A percentile compares a stretch with the other conserved stretches of the same genome.
Conservation (phyloP, 2,797 vertebrate genomes). For the Gila robusta region DNA sequence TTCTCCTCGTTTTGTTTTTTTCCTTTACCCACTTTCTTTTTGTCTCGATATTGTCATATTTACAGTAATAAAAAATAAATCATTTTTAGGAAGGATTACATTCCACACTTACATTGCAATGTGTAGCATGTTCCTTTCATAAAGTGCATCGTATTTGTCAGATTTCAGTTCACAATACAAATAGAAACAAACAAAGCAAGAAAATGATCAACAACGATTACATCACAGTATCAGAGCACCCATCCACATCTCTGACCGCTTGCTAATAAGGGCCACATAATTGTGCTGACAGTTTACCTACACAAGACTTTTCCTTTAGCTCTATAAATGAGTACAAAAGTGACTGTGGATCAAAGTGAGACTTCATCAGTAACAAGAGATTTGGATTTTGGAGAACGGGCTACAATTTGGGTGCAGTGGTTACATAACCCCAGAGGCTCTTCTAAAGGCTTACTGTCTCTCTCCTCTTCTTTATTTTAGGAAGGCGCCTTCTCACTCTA, state of each 20-base stretch:
- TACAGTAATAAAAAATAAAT: conserved; percentile 95
- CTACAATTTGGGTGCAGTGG: conserved; percentile 47
- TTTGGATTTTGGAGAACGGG: conserved; percentile 41
- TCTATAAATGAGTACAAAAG: conserved; percentile 39
- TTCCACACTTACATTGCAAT: conserved; percentile 92
- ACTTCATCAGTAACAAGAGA: conserved; percentile 37
- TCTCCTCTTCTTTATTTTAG: conserved; percentile 43
- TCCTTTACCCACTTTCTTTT: conserved; percentile 58
- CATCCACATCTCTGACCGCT: conserved; percentile 9
- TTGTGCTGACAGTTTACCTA: conserved; percentile 66
- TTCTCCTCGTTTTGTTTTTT: conserved; percentile 59
- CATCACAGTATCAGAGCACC: conserved; percentile 73
- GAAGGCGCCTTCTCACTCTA: conserved; percentile 35
- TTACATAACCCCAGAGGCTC: conserved; percentile 47
- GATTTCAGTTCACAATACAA: conserved; percentile 70
- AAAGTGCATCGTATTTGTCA: conserved; percentile 84
- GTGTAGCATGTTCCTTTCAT: conserved; percentile 82
- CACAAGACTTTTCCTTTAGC: conserved; percentile 31
- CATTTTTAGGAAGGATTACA: conserved; percentile 87
- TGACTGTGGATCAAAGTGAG: conserved; percentile 43
- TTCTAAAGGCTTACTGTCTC: conserved; percentile 40
- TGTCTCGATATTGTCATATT: conserved; percentile 71
- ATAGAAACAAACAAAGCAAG: conserved; percentile 56
- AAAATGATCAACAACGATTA: conserved; percentile 64
- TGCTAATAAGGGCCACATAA: conserved; percentile 39